A percentile compares a stretch with the other conserved stretches of the same genome.
Evolutionary conservation across 2,113 vertebrate species (phyloP).

Genomic region (Mobula birostris): DNA sequence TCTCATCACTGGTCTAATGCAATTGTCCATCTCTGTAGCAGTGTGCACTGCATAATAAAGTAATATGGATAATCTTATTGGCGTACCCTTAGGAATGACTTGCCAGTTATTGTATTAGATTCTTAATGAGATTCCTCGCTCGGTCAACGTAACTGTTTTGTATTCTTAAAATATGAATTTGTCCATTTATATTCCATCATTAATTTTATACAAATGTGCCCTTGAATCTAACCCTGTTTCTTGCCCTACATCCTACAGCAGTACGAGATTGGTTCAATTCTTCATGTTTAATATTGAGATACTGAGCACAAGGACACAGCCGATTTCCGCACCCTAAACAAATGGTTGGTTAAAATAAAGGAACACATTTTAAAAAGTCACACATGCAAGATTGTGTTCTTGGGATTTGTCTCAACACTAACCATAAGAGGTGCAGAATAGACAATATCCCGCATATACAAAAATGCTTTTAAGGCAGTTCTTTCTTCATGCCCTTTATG

Average conservation of each 20-base stretch:
- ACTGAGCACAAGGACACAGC: constrained; percentile 44
- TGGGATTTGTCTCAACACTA: not conserved
- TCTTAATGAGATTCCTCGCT: constrained; percentile 93
- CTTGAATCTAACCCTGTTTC: constrained; percentile 63
- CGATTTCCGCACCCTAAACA: constrained; percentile 32
- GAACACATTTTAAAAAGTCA: constrained; percentile 24
- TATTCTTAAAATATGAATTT: constrained; percentile 66
- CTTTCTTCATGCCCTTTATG: not conserved
- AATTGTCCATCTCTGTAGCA: constrained; percentile 92
- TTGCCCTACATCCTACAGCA: constrained; percentile 37
- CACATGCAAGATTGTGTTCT: constrained; percentile 2
- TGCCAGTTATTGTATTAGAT: constrained; percentile 96
- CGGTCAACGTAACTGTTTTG: constrained; percentile 61
- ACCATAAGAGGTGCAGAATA: not conserved
- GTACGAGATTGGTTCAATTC: constrained; percentile 39
- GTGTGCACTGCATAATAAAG: constrained; percentile 91
- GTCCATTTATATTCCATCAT: constrained; percentile 90
- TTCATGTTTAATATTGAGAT: constrained; percentile 42
- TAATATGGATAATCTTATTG: constrained; percentile 98
- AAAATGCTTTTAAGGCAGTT: no score
- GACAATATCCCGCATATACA: not conserved
- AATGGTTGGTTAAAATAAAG: not conserved
- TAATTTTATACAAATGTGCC: constrained; percentile 88
- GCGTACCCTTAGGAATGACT: constrained; percentile 78
- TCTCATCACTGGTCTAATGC: constrained; percentile 84